Conservation (phyloP, 2,797 vertebrate genomes). For the Podarcis lilfordi region DNA sequence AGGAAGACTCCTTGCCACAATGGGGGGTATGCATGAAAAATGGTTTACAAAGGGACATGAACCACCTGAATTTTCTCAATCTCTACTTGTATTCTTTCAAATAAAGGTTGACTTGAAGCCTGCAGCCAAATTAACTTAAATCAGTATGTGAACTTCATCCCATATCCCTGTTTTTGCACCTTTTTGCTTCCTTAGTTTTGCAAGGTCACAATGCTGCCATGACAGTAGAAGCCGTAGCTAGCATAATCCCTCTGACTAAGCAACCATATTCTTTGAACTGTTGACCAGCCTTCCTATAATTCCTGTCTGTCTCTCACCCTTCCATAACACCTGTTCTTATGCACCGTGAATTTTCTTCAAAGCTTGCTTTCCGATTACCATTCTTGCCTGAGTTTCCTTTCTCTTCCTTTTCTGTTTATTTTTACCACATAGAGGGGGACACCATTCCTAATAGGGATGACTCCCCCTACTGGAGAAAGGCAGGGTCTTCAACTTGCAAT, state of each 20-base stretch:
- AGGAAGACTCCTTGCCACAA: too few relatives aligned
- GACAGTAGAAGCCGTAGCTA: neutral
- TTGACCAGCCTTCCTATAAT: too few relatives aligned
- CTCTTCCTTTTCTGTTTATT: neutral
- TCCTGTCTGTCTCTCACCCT: neutral
- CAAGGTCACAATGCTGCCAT: neutral
- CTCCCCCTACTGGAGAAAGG: too few relatives aligned
- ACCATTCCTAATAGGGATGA: too few relatives aligned
- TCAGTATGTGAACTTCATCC: neutral
- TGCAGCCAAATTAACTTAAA: neutral
- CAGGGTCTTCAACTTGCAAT: too few relatives aligned
- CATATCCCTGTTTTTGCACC: neutral
- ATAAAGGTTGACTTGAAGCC: neutral
- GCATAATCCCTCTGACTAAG: too few relatives aligned
- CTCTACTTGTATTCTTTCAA: neutral
- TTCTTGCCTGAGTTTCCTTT: neutral
- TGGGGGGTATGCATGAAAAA: too few relatives aligned
- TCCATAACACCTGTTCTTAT: neutral
- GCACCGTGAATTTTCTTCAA: neutral
- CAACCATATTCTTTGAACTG: too few relatives aligned
- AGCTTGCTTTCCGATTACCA: neutral
- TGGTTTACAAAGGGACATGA: too few relatives aligned
- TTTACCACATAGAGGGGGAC: too few relatives aligned
- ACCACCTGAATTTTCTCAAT: too few relatives aligned
- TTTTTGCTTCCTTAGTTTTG: neutral